These are phyloP conservation scores for Synanceia verrucosa DNA, from an alignment of 2,797 vertebrate genomes.

Conservation along the genomic window DNA sequence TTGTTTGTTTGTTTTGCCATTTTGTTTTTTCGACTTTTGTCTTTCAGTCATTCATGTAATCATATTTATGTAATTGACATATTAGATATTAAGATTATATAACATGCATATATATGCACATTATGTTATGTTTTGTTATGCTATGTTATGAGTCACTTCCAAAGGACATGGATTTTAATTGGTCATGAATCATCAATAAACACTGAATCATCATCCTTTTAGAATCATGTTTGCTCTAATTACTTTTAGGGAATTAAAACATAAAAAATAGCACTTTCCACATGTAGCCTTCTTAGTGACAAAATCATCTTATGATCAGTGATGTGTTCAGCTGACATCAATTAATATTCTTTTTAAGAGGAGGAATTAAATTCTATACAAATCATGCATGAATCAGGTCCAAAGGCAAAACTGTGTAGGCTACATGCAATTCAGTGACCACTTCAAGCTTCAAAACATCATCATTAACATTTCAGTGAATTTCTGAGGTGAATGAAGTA, in stretches of 20 bases:
- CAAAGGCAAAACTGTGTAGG: not conserved
- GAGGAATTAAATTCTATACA: not conserved
- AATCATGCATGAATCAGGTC: not conserved
- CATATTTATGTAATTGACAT: no score
- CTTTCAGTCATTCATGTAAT: no score
- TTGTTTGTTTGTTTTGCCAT: no score
- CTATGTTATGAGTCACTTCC: constrained; percentile 6
- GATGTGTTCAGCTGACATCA: not conserved
- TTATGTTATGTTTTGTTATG: no score
- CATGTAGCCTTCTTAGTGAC: not conserved
- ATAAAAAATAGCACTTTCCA: not conserved
- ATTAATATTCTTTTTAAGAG: not conserved
- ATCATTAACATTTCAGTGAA: not conserved
- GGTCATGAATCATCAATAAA: constrained; percentile 4
- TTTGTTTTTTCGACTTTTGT: no score
- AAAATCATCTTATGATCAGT: not conserved
- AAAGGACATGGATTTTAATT: constrained; percentile 5
- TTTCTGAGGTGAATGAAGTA: no score
- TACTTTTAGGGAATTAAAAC: not conserved
- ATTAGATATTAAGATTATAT: no score
- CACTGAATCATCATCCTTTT: constrained; percentile 7
- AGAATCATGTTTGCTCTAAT: constrained; percentile 4
- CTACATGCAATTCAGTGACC: not conserved
- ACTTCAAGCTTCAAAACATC: not conserved
- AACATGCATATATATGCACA: no score